Evolutionary conservation across 1,140 invertebrate genomes (phyloP), one percentile per base, ranked within the genome.

Genomic region (Hermatobates lingyangjiaoensis): DNA sequence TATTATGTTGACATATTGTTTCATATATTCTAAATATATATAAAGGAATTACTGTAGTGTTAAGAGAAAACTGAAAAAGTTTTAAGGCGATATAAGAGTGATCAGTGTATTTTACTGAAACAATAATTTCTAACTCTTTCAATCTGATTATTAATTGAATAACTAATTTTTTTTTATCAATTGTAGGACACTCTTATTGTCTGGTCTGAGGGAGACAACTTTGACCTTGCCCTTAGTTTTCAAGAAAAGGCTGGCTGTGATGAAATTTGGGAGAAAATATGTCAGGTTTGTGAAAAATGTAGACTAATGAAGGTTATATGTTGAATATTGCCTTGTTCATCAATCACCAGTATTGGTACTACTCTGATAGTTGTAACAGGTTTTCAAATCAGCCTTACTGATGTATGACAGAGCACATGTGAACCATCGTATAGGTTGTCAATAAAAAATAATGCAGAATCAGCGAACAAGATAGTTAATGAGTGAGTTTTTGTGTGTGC

Each of bases 251-350:
- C 85, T 54, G 95, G 96, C 64, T 99, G 96, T 74, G 93, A 98
- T 77, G 95, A 98, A 71, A 97, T 99, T 59, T 99, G 95, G 95
- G 93, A 95, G 60, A 97, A 97, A 71, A 98, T 99, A 62, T 99
- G 96, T 72, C 87, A 95, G 74, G 87, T 90, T 34, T 34, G 28
- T 7, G 7, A 34, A 34, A 34, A 34, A 34, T 7, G 7, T 7
- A 7, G 28, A 34, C 28, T 34, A 34, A 34, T 7, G 15, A 34
- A 15, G 15, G 15, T 7, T 7, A 7, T 34, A 15, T 34, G 28
- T 34, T 34, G 28, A 7, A 7, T 34, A 34, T 7, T 7, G 15
- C 15, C 15, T 34, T 7, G 15, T 34, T 34, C 15, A 15, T 34
- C 28, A 7, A 34, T 34, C 28, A 34, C 28, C 15, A 7, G 7